Evolutionary conservation across 2,888 invertebrate genomes (phyloP).

Genomic region (Pammene fasciana): DNA sequence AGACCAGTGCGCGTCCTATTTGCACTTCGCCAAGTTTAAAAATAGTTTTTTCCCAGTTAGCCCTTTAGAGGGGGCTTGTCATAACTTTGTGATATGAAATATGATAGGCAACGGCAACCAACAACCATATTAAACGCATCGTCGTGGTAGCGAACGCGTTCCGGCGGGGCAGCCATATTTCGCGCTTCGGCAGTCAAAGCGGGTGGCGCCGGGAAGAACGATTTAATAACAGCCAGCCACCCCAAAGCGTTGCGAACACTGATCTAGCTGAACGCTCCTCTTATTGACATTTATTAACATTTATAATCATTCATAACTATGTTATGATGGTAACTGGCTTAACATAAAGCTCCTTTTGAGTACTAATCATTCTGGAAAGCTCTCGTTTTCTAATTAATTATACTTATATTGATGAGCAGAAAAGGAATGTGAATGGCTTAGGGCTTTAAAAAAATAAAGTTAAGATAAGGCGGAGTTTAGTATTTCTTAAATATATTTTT

Average conservation of each 20-base stretch:
- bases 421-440: no score
- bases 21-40: no score
- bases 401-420: no score
- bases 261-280: constrained; percentile 11
- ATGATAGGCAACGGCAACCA: constrained; percentile 47
- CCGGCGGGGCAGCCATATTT: constrained; percentile 62
- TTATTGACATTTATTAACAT: constrained; percentile 18
- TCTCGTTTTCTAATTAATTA: no score
- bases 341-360: neutral
- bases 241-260: constrained; percentile 12
- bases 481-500: no score
- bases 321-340: neutral
- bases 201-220: constrained; percentile 45
- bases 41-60: no score
- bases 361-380: neutral
- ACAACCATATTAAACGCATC: constrained; percentile 58
- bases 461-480: no score
- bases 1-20: no score
- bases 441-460: no score
- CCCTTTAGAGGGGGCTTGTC: neutral
- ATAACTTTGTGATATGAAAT: constrained; percentile 43
- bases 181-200: constrained; percentile 71
- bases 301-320: constrained; percentile 1
- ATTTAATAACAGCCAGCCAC: constrained; percentile 53
- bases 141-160: constrained; percentile 49